Evolutionary conservation across 2,797 vertebrate genomes (phyloP), one percentile per base, ranked within the genome.

Genomic region (Bradypodion pumilum): DNA sequence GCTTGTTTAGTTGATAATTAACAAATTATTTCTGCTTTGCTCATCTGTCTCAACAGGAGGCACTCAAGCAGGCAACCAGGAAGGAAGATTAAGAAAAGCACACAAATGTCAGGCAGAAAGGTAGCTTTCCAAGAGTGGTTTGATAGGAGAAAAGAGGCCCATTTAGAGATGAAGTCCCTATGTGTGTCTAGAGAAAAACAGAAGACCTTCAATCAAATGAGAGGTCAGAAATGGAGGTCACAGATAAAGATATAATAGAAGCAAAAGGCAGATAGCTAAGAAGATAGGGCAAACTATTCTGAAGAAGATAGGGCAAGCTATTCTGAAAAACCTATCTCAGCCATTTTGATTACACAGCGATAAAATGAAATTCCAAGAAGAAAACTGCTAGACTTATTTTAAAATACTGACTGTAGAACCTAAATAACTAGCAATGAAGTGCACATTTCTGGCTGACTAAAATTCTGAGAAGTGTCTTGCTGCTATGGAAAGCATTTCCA

Each of bases 381-480:
- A 59, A 80, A 42, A 19, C 35, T 40, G 25, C 35, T 42, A n/a
- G 65, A 81, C 27, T 59, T 37, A 70, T 60, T 59, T n/a, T n/a
- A n/a, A n/a, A n/a, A n/a, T n/a, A n/a, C n/a, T n/a, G n/a, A n/a
- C n/a, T n/a, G n/a, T n/a, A n/a, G n/a, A n/a, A n/a, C n/a, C 29
- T 8, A 40, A 69, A 52, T 44, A 19, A 81, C 68, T 70, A 52
- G 65, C 62, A 73, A 42, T 73, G 80, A 81, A 73, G 60, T n/a
- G 40, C 62, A 65, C 66, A 49, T 66, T 46, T n/a, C 49, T 65
- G 60, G 77, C 77, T 49, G 62, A 25, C 27, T 65, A 44, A 66
- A 79, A 66, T 79, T 42, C 77, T 79, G 49, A 79, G 52, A 72
- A 73, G 21, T 27, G 62, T 73, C 68, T 70, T 60, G 68, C 78